Percentiles rank a stretch among this genome's conserved stretches.
Evolutionary conservation across 2,888 invertebrate genomes (phyloP).

Genomic region (Seladonia tumulorum): DNA sequence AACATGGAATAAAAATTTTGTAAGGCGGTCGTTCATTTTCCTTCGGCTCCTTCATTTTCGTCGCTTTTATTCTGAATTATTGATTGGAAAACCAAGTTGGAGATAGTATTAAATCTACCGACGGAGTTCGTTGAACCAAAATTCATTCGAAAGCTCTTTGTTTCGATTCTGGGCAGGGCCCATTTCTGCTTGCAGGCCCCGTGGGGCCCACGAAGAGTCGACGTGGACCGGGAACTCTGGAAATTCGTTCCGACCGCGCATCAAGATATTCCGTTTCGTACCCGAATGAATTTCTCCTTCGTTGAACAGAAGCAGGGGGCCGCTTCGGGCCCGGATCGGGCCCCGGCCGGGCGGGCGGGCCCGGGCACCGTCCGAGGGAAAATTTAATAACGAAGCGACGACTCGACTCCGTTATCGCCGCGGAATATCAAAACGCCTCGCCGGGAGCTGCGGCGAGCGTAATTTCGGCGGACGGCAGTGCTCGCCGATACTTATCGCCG

Average conservation of each 20-base stretch:
- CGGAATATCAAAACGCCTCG: conserved; percentile 73
- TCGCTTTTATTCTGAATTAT: too few species aligned
- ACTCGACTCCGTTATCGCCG: conserved; percentile 63
- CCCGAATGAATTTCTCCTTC: conserved; percentile 36
- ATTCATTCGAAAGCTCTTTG: not conserved
- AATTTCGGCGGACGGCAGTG: conserved; percentile 53
- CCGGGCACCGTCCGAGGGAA: conserved; percentile 43
- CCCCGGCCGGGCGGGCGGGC: not conserved
- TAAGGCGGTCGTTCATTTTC: too few species aligned
- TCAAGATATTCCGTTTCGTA: conserved; percentile 38
- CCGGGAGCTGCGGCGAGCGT: conserved; percentile 56
- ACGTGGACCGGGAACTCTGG: conserved; percentile 32
- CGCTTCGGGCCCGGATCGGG: not conserved
- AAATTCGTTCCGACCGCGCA: conserved; percentile 60
- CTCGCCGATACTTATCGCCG: conserved; percentile 55
- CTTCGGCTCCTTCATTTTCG: too few species aligned
- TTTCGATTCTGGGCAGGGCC: not conserved
- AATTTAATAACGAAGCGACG: conserved; percentile 58
- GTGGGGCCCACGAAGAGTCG: not conserved
- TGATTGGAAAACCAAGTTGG: too few species aligned
- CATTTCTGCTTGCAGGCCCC: not conserved
- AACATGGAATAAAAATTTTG: not conserved
- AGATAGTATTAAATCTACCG: too few species aligned
- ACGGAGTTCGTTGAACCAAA: too few species aligned
- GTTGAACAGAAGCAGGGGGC: conserved; percentile 44